Percentiles rank a stretch among this genome's conserved stretches.
phyloP scores from a whole-genome alignment of 2,888 invertebrate genomes.

The Toxonevra muliebris region DNA sequence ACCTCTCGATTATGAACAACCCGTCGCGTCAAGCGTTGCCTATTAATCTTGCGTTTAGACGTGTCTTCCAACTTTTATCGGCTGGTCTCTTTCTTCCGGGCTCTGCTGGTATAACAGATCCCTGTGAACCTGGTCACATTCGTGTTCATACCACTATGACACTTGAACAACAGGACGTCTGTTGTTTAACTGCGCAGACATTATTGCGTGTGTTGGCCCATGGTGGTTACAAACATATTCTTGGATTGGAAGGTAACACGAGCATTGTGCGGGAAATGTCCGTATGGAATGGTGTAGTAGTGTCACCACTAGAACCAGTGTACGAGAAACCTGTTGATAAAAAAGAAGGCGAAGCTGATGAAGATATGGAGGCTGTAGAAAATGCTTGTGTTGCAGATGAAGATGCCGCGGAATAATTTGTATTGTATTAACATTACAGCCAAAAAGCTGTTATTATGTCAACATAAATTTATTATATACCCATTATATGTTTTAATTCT shows the following conservation, averaged over 20 bases:
- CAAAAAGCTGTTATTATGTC: not conserved
- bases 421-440: not conserved
- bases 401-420: constrained; percentile 50
- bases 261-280: constrained; percentile 83
- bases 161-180: constrained; percentile 90
- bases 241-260: constrained; percentile 72
- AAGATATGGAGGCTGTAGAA: constrained; percentile 73
- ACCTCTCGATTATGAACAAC: constrained; percentile 96
- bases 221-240: constrained; percentile 91
- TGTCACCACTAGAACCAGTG: constrained; percentile 93
- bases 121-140: constrained; percentile 89
- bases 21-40: constrained; percentile 91
- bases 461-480: not conserved
- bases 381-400: constrained; percentile 63
- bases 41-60: constrained; percentile 88
- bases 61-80: constrained; percentile 89
- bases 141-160: constrained; percentile 91
- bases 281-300: constrained; percentile 96
- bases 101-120: constrained; percentile 91
- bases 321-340: constrained; percentile 84
- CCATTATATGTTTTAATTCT: no score
- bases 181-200: constrained; percentile 90
- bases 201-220: constrained; percentile 88
- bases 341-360: constrained; percentile 73
- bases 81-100: constrained; percentile 96